Conservation (phyloP, 2,888 invertebrate genomes). For the Drosophila hamatofila region DNA sequence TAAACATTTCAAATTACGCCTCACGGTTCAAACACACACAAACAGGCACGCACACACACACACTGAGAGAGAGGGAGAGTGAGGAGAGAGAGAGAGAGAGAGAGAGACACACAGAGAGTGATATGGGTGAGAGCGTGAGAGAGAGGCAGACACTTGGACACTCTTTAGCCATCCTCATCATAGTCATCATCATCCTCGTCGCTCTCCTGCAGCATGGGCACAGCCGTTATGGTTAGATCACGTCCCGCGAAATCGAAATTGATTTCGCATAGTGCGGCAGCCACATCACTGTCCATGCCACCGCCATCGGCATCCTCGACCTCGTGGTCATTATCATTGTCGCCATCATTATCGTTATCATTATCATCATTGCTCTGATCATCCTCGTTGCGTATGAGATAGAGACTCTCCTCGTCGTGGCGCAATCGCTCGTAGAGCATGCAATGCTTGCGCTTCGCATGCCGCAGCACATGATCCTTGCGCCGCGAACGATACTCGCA, state of each 20-base stretch:
- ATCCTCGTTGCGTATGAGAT: constrained; percentile 83
- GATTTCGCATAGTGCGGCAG: constrained; percentile 62
- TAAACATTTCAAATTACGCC: constrained; percentile 79
- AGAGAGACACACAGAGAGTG: not conserved
- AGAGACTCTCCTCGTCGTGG: constrained; percentile 81
- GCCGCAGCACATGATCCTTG: constrained; percentile 84
- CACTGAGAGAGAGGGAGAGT: not conserved
- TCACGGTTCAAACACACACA: constrained; percentile 44
- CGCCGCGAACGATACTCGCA: constrained; percentile 85
- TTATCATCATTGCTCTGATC: constrained; percentile 70
- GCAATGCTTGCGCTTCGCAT: constrained; percentile 84
- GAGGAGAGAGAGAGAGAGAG: not conserved
- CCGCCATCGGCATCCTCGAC: constrained; percentile 49
- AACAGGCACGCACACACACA: constrained; percentile 11
- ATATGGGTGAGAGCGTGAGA: not conserved
- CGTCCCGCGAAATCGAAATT: constrained; percentile 81
- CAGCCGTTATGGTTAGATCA: constrained; percentile 81
- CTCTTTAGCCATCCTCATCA: constrained; percentile 74
- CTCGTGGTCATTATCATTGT: constrained; percentile 34
- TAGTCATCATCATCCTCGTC: constrained; percentile 83
- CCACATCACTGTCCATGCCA: constrained; percentile 67
- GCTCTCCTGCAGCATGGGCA: constrained; percentile 80
- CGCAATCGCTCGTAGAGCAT: constrained; percentile 76
- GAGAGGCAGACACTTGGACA: not conserved
- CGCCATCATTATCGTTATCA: constrained; percentile 42